Percentiles rank a stretch among this genome's conserved stretches.
These are phyloP conservation scores for Heterotis niloticus DNA, from an alignment of 2,113 vertebrate species.

Conservation along the genomic window DNA sequence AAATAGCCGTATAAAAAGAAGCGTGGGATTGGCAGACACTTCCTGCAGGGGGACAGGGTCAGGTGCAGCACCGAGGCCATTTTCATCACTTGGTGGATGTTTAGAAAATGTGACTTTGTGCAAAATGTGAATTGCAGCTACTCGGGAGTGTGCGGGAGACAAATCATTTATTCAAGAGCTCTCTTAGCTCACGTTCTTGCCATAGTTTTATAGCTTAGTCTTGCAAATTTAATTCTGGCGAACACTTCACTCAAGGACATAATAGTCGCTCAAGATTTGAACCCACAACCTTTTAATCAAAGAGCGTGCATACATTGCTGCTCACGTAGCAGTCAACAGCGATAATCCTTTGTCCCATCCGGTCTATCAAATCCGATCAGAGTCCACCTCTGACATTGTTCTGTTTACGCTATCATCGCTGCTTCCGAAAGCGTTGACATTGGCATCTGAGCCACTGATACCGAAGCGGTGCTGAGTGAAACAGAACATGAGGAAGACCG, in stretches of 20 bases:
- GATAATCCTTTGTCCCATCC: no score
- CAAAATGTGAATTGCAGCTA: not conserved
- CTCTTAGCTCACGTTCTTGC: not conserved
- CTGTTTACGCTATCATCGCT: not conserved
- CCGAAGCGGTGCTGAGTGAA: not conserved
- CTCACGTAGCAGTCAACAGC: no score
- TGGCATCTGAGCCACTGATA: not conserved
- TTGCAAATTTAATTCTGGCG: constrained; percentile 7
- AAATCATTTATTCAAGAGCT: constrained; percentile 5
- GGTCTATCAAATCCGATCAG: not conserved
- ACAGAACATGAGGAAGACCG: not conserved
- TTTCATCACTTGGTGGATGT: not conserved
- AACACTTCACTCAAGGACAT: not conserved
- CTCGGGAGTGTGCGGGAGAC: not conserved
- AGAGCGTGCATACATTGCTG: no score
- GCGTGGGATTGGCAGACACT: not conserved
- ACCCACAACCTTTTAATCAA: not conserved
- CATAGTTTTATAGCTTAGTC: not conserved
- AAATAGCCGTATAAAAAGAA: constrained; percentile 5
- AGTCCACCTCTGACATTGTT: not conserved
- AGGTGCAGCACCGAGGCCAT: not conserved
- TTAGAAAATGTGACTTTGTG: not conserved
- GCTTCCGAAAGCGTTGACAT: no score
- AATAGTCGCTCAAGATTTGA: not conserved
- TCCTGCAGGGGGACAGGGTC: not conserved